Evolutionary conservation across 2,888 invertebrate genomes (phyloP), one percentile per base, ranked within the genome.

Genomic region (Stenurella melanura): DNA sequence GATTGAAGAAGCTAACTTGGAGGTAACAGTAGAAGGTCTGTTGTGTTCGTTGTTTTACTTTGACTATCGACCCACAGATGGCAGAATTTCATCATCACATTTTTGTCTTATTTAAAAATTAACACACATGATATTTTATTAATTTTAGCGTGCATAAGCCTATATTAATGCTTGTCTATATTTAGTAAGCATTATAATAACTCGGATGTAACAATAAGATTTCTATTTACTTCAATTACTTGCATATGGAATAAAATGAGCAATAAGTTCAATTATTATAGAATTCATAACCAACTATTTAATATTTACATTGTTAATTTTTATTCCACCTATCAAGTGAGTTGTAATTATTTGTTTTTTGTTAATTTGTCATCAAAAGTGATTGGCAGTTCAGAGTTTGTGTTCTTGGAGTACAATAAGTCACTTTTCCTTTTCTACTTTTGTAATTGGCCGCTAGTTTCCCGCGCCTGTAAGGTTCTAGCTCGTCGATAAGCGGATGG

Each of bases 381-480:
- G 67, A 67, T 63, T 75, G 72, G 58, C 72, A 72, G 72, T 63
- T 42, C n/a, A 21, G 63, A 63, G 63, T 72, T 71, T 54, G 50
- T 63, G 58, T 72, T 72, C 72, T 63, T 70, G 75, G 74, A 77
- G 68, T 61, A 75, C 70, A 82, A 78, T 78, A 80, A 82, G 77
- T 73, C 80, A 79, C 81, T 85, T 83, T 86, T 87, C 85, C 85
- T 87, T 87, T 85, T 87, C 87, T 86, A 88, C 82, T 83, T 87
- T 88, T 86, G 88, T 88, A 89, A 89, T 89, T 89, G 88, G 89
- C 87, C 86, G 83, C 84, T 83, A 84, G 84, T 89, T 89, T 89
- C 88, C 88, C 89, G 89, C 89, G 88, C 85, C 80, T 80, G 83
- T 80, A 83, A 80, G 81, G 79, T 84, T 86, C 85, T 86, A 84